Evolutionary conservation across 1,140 invertebrate species (phyloP), one percentile per base, ranked within the genome.

Genomic region (Nephotettix cincticeps): DNA sequence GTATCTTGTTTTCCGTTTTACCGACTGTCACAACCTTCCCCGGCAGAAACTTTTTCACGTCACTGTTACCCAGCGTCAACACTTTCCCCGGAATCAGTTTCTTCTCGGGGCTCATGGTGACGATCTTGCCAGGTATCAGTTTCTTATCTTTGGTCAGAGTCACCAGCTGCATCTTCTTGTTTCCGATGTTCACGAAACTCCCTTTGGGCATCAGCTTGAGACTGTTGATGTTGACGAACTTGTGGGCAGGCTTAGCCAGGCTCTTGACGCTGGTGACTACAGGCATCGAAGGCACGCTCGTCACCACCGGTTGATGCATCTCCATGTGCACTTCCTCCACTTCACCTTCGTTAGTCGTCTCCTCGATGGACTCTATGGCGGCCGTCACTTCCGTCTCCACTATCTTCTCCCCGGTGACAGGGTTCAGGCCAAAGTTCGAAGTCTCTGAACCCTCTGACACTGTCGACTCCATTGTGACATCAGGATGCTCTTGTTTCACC

Each of bases 131-230:
- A 51, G 47, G 14, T 3, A 51, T 51, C 4, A 51, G 19, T n/a
- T 51, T 51, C 4, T 51, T 51, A n/a, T 51, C 47, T 21, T 21
- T 21, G 6, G 47, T 51, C 47, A 51, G n/a, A 4, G 47, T 51
- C 6, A 51, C 47, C 3, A 51, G 47, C 47, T 51, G 14, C 47
- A 51, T 51, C n/a, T 51, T 51, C 47, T 51, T 51, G 47, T 51
- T 51, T 3, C 47, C 47, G 19, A 51, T 51, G 21, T 51, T 51
- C 4, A 51, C 47, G 19, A 51, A 51, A n/a, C 47, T 51, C 47
- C 47, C 47, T 19, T 21, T 17, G 3, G 47, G 47, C 47, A 51
- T 19, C 14, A 51, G 47, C 47, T 51, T 51, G 47, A 51, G 3
- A n/a, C 19, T 51, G 21, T 51, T 51, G 4, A 51, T 11, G n/a